A percentile compares a stretch with the other conserved stretches of the same genome.
These are phyloP conservation scores for Podabrus alpinus DNA, from an alignment of 2,888 invertebrate genomes.

Conservation along the genomic window DNA sequence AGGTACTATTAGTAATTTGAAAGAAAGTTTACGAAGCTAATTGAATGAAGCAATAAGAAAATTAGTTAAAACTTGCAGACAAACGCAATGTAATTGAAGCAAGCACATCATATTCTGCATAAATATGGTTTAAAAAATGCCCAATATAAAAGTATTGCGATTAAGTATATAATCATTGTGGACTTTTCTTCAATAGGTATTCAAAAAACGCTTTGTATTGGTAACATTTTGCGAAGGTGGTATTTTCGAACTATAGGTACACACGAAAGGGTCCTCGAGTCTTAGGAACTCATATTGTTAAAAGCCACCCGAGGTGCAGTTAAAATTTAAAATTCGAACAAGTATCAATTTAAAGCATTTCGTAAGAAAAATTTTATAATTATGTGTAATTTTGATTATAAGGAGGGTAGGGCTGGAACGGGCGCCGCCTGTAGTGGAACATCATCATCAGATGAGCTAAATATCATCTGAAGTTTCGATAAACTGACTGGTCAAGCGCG, in stretches of 20 bases:
- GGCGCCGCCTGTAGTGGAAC: constrained; percentile 37
- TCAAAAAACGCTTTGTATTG: background rate
- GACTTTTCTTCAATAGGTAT: background rate
- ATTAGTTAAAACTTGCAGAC: background rate
- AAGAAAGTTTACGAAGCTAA: background rate
- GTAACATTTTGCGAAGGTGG: constrained; percentile 12
- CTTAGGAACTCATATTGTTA: constrained; percentile 9
- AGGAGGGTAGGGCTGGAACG: constrained; percentile 46
- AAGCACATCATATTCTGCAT: background rate
- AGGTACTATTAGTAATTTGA: background rate
- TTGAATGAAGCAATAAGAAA: background rate
- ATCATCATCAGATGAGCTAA: constrained; percentile 19
- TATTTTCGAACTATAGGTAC: constrained; percentile 2
- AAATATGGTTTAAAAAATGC: background rate
- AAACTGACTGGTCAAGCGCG: constrained; percentile 46
- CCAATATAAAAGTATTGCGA: background rate
- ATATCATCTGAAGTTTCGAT: constrained; percentile 34
- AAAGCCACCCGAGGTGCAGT: constrained; percentile 19
- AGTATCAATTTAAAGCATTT: constrained; percentile 39
- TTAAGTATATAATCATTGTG: background rate
- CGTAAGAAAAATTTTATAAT: constrained; percentile 50
- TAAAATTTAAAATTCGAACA: constrained; percentile 38
- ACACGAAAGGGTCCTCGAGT: background rate
- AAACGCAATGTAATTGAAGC: background rate
- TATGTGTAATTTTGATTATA: constrained; percentile 56